phyloP scores from a whole-genome alignment of 2,113 vertebrate species.

The Protobothrops flavoviridis region DNA sequence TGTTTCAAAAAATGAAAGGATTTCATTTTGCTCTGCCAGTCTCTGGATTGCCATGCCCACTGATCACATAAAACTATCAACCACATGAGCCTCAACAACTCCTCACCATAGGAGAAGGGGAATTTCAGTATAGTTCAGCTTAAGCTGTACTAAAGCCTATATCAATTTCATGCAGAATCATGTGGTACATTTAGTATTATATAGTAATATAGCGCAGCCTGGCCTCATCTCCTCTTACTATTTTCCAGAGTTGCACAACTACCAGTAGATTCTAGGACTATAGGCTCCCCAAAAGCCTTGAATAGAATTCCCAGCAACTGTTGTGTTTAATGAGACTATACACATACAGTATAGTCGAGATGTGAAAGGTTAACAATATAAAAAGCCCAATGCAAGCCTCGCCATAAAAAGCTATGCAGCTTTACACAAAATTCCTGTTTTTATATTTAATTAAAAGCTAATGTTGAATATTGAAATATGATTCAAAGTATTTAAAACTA shows the following conservation, averaged over 20 bases:
- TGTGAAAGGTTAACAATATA: not conserved
- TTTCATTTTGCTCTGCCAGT: not conserved
- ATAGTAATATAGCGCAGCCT: not conserved
- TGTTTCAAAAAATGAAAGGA: not conserved
- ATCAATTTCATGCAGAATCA: not conserved
- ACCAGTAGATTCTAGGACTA: not conserved
- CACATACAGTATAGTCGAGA: not conserved
- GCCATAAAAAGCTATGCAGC: not conserved
- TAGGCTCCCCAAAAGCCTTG: not conserved
- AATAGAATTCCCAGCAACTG: not conserved
- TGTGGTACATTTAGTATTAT: not conserved
- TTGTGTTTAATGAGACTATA: not conserved
- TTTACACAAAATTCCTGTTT: not conserved
- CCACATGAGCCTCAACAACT: not conserved
- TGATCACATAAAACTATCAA: not conserved
- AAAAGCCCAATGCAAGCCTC: not conserved
- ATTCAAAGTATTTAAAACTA: not conserved
- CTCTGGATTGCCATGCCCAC: not conserved
- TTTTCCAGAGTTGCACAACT: not conserved
- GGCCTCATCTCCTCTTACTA: not conserved
- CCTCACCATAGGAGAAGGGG: not conserved
- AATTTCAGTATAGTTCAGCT: not conserved
- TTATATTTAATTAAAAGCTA: not conserved
- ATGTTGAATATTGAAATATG: not conserved
- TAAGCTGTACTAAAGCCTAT: not conserved